These are phyloP conservation scores for Corella eumyota DNA, from an alignment of 23 tunicate genomes.

Conservation along the genomic window DNA sequence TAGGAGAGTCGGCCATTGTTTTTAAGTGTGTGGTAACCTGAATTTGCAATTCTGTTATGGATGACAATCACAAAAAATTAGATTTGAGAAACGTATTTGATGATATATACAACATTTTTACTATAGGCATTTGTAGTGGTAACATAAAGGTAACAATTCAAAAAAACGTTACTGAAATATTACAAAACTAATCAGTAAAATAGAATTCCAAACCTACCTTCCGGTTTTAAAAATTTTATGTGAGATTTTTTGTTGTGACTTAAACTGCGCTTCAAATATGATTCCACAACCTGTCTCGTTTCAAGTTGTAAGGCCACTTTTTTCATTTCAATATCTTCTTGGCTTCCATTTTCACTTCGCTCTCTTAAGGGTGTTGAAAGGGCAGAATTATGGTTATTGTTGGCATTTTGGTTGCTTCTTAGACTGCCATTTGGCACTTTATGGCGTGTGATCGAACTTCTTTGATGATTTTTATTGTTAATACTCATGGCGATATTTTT, in stretches of 20 bases:
- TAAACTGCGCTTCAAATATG: slow-evolving; percentile 34
- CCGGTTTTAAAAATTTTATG: slow-evolving; percentile 20
- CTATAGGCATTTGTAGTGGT: background rate
- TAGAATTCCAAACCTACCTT: slow-evolving; percentile 22
- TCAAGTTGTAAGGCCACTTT: slow-evolving; percentile 15
- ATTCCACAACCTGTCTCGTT: slow-evolving; percentile 26
- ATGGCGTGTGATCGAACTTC: no score
- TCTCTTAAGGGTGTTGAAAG: background rate
- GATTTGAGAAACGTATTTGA: background rate
- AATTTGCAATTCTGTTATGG: background rate
- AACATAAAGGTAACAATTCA: background rate
- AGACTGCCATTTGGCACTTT: no score
- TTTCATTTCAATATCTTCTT: background rate
- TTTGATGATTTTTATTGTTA: no score
- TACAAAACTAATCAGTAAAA: slow-evolving; percentile 2
- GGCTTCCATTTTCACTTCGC: background rate
- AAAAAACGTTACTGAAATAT: background rate
- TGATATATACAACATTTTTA: background rate
- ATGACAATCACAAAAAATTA: background rate
- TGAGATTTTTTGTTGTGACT: slow-evolving; percentile 27
- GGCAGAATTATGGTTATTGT: slow-evolving; percentile 17
- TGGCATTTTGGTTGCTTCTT: slow-evolving; percentile 7
- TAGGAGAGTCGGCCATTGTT: slow-evolving; percentile 17
- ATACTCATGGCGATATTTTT: no score
- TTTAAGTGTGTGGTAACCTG: slow-evolving; percentile 45